Conservation (phyloP, 2,888 invertebrate species). For the Drepanosiphum platanoidis region DNA sequence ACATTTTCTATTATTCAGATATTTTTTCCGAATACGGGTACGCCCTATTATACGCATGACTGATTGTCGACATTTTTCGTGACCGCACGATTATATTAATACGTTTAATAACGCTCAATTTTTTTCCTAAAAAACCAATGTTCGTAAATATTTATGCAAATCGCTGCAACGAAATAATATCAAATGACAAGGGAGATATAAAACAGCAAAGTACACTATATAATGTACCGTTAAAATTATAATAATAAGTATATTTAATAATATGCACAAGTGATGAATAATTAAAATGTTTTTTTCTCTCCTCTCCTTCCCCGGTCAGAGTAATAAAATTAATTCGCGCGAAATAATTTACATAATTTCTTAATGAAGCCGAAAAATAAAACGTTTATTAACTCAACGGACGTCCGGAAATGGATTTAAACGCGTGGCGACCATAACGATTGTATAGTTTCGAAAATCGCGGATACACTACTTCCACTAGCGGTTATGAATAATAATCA, state of each 20-base stretch:
- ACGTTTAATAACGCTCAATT: too few relatives aligned
- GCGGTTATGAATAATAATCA: neutral
- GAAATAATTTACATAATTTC: conserved; percentile 18
- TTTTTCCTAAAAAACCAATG: neutral
- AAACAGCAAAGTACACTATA: neutral
- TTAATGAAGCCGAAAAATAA: conserved; percentile 30
- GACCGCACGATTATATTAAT: too few relatives aligned
- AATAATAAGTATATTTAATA: neutral
- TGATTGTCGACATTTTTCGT: too few relatives aligned
- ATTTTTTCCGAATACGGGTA: too few relatives aligned
- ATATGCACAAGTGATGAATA: neutral
- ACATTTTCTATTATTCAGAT: too few relatives aligned
- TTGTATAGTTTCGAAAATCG: neutral
- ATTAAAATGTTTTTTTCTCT: neutral
- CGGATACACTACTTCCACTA: neutral
- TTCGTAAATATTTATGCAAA: neutral
- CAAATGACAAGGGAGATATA: neutral
- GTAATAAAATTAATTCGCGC: conserved; percentile 7
- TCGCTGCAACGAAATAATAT: neutral
- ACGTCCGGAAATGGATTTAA: neutral
- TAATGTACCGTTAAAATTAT: too few relatives aligned
- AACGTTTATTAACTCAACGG: neutral
- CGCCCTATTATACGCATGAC: too few relatives aligned
- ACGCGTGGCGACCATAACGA: neutral
- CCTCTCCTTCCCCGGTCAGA: neutral